A percentile compares a stretch with the other conserved stretches of the same genome.
Evolutionary conservation across 2,888 invertebrate genomes (phyloP).

Genomic region (Creontiades dilutus): DNA sequence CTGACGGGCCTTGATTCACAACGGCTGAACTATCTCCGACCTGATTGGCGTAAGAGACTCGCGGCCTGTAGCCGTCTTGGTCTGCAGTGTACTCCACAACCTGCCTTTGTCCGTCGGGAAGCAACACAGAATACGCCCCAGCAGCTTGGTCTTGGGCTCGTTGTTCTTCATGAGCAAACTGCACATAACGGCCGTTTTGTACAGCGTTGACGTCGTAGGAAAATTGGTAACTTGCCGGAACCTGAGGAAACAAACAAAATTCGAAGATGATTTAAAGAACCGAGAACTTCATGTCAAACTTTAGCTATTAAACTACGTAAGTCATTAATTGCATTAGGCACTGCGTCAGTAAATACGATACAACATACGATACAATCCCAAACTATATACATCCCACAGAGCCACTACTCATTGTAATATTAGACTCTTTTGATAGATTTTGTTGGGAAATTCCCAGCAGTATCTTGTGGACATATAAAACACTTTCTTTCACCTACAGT

Average conservation of each 20-base stretch:
- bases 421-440: no score
- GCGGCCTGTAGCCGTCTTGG: constrained; percentile 89
- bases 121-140: constrained; percentile 91
- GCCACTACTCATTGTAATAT: no score
- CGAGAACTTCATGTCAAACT: no score
- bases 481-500: no score
- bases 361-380: no score
- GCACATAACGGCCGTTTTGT: constrained; percentile 83
- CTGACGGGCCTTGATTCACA: neutral
- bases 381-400: no score
- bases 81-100: constrained; percentile 92
- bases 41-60: constrained; percentile 87
- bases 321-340: no score
- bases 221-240: constrained; percentile 92
- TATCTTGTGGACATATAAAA: no score
- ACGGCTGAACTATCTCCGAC: constrained; percentile 74
- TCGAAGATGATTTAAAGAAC: no score
- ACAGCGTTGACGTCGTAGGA: constrained; percentile 91
- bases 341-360: no score
- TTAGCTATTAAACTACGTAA: no score
- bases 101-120: constrained; percentile 92
- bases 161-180: constrained; percentile 91
- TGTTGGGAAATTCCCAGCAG: no score
- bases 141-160: constrained; percentile 90
- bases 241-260: constrained; percentile 80